These are phyloP conservation scores for Sebastes kiyomatsui DNA, from an alignment of 2,797 vertebrate genomes.

Conservation along the genomic window DNA sequence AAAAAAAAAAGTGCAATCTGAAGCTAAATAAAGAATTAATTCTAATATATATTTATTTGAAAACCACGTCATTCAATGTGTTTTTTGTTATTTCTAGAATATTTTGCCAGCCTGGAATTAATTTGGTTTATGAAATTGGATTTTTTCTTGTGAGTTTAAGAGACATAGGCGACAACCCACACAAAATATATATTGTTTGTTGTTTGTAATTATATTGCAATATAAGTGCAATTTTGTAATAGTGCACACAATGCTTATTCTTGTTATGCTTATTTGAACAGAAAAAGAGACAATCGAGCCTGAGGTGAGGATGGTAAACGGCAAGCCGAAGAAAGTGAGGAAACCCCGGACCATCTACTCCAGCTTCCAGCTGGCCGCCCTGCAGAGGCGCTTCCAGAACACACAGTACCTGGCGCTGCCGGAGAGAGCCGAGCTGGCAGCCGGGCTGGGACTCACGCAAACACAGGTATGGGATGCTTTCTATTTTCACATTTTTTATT, in stretches of 20 bases:
- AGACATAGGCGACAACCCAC: not conserved
- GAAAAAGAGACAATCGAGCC: slow-evolving; percentile 95
- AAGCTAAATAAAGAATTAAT: not conserved
- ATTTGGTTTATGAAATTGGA: not conserved
- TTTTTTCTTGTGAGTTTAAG: not conserved
- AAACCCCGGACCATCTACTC: slow-evolving; percentile 99
- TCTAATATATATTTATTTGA: not conserved
- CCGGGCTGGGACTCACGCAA: slow-evolving; percentile 95
- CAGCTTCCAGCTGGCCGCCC: slow-evolving; percentile 97
- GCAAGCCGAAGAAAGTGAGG: slow-evolving; percentile 98
- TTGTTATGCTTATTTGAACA: slow-evolving; percentile 59
- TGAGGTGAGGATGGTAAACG: slow-evolving; percentile 98
- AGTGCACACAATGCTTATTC: not conserved
- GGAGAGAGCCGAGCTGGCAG: slow-evolving; percentile 96
- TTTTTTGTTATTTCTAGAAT: not conserved
- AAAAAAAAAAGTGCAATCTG: not conserved
- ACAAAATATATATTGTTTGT: not conserved
- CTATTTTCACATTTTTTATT: too few relatives aligned
- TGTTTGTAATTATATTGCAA: too few relatives aligned
- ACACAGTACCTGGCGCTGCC: slow-evolving; percentile 98
- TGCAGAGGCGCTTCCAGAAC: slow-evolving; percentile 97
- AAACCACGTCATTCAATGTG: not conserved
- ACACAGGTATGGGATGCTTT: slow-evolving; percentile 82
- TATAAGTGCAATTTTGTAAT: not conserved
- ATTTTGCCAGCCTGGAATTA: not conserved